Evolutionary conservation across 2,888 invertebrate species (phyloP), one percentile per base, ranked within the genome.

Genomic region (Boloria selene): DNA sequence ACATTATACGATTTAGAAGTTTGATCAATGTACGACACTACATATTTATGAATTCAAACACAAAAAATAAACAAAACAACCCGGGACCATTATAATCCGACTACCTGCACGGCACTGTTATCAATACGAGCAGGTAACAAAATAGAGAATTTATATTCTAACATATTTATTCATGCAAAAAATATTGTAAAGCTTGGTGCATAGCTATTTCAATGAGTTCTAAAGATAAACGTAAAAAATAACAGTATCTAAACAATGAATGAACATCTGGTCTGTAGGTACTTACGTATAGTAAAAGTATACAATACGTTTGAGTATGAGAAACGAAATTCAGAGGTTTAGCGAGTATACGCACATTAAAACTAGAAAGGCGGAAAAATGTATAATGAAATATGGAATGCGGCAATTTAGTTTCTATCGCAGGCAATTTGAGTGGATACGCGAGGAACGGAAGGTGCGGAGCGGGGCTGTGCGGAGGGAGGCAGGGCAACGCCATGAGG

Each of bases 81-180:
- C 18, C n/a, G n/a, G 26, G 26, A 82, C 82, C 80, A 86, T 84
- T 84, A 82, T 82, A 85, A 84, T 83, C 80, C 81, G 80, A 79
- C 86, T 88, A 86, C 88, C 88, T 88, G 89, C 85, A 77, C 77
- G 74, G 78, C 77, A 45, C 53, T 62, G 60, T 85, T 85, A 88
- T 85, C 83, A 82, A 74, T 76, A 73, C 77, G 74, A 77, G 75
- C 88, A 90, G 89, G 90, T 90, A 89, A 82, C 80, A 75, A 81
- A 77, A 81, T 82, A 80, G 80, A 82, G 22, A 22, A 75, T 52
- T 44, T 53, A 62, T 50, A 67, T 51, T 56, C 79, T 13, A 26
- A 22, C 56, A 14, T 56, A 56, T 45, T 26, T 45, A 77, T 74
- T 76, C 77, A 74, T 70, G 77, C 76, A 78, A 75, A 79, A 80